phyloP scores from a whole-genome alignment of 1,140 invertebrate genomes.

The Phenacoccus solenopsis region DNA sequence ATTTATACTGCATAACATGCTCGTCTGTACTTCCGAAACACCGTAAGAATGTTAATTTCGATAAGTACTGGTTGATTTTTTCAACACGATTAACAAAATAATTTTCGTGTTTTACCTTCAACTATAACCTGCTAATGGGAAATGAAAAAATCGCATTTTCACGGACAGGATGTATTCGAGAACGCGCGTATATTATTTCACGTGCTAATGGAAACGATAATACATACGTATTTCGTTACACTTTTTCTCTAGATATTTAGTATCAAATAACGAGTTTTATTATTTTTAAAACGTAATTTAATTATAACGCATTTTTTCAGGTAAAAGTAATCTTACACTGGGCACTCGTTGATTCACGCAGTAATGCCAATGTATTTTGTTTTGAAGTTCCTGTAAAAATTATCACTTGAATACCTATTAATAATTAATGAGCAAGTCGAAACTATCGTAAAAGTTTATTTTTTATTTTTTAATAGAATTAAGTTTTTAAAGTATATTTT shows the following conservation, averaged over 20 bases:
- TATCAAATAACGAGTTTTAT: background rate
- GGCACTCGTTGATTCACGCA: conserved; percentile 17
- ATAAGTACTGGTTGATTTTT: too few relatives aligned
- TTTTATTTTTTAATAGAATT: too few relatives aligned
- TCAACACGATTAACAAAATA: background rate
- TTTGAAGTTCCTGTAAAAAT: conserved; percentile 23
- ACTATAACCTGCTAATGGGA: background rate
- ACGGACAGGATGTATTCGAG: background rate
- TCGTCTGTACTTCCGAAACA: too few relatives aligned
- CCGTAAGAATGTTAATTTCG: too few relatives aligned
- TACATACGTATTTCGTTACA: background rate
- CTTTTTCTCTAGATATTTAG: too few relatives aligned
- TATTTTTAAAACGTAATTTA: too few relatives aligned
- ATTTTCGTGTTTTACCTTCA: background rate
- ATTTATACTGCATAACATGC: too few relatives aligned
- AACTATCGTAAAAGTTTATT: too few relatives aligned
- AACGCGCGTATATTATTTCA: background rate
- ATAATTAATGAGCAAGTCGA: too few relatives aligned
- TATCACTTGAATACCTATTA: conserved; percentile 9
- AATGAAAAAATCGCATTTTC: background rate
- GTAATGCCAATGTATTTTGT: conserved; percentile 16
- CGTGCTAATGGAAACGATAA: background rate
- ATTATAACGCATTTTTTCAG: too few relatives aligned
- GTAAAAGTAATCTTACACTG: conserved; percentile 20
- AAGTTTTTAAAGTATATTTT: too few relatives aligned